Base-by-base conservation (phyloP, 2,888 invertebrate species). In the Periphyllus acericola region DNA sequence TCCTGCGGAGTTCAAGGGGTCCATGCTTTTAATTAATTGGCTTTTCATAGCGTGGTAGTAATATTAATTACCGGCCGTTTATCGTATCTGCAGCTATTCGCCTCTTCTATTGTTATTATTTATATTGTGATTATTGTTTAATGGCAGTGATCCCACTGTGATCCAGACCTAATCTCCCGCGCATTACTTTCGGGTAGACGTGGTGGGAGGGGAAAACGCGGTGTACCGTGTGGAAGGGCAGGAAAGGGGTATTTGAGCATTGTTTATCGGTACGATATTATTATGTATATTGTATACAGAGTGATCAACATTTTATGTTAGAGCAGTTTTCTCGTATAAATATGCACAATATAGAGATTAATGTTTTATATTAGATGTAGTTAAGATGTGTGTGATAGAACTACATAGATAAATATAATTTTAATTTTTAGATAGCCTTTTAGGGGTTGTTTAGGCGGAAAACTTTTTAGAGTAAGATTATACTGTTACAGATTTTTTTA, bases 51-150 rank as follows among this genome's bases (percentile, higher is more conserved):
- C 79, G 80, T 55, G 79, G 72, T 72, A 36, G 80, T 76, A 78
- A 76, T 80, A 87, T 87, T 87, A 87, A 87, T 87, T 87, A 87
- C 80, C 72, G 72, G 55, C 80, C 80, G 86, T 87, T 87, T 87
- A 87, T 87, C 86, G 86, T 80, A 80, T 79, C 86, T 40, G 86
- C 79, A 36, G 71, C 32, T 66, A 52, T 78, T 78, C 52, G 76
- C 85, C 71, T 79, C 79, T 72, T 6, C 66, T 75, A 80, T 74
- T 80, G 80, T 80, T 84, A 74, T 84, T 84, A 78, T 68, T 66
- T 85, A 78, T 85, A 80, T 71, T 80, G 80, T 86, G 80, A 86
- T 86, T 86, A 86, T 86, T 80, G 80, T 86, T 79, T 85, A 85
- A 85, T 78, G 79, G 86, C 86, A 71, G 86, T 79, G 85, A 79